Conservation (phyloP, 2,888 invertebrate species). For the Argyra leucocephala region DNA sequence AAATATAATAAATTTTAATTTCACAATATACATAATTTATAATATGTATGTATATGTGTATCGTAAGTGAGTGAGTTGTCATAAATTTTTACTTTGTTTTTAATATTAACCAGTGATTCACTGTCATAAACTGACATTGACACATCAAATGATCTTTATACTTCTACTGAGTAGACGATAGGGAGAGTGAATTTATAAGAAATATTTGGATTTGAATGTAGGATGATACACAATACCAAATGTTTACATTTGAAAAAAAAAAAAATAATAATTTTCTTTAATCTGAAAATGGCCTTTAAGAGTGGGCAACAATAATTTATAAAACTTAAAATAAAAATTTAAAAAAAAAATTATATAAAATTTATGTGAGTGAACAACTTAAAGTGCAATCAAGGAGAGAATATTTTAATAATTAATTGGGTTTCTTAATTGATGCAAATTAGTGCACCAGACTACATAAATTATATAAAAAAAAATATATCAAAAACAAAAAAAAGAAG, state of each 20-base stretch:
- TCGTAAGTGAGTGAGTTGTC: too few relatives aligned
- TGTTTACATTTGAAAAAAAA: too few relatives aligned
- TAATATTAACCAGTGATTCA: constrained; percentile 1
- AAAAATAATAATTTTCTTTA: too few relatives aligned
- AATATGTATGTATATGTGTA: too few relatives aligned
- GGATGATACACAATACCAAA: too few relatives aligned
- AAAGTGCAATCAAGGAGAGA: constrained; percentile 6
- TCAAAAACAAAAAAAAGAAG: too few relatives aligned
- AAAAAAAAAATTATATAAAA: neutral
- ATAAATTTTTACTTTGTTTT: too few relatives aligned
- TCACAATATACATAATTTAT: too few relatives aligned
- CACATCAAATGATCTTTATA: neutral
- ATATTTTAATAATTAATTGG: constrained; percentile 6
- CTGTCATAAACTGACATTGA: neutral
- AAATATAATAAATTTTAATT: neutral
- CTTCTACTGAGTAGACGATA: neutral
- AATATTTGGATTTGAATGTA: neutral
- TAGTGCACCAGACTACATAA: neutral
- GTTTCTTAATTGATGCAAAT: constrained; percentile 6
- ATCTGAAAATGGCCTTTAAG: neutral
- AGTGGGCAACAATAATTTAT: neutral
- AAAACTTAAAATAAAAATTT: too few relatives aligned
- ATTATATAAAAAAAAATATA: neutral
- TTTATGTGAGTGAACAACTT: neutral
- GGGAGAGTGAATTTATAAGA: neutral